Base-by-base conservation (phyloP, 2,888 invertebrate genomes). In the Lasioglossum pauxillum region DNA sequence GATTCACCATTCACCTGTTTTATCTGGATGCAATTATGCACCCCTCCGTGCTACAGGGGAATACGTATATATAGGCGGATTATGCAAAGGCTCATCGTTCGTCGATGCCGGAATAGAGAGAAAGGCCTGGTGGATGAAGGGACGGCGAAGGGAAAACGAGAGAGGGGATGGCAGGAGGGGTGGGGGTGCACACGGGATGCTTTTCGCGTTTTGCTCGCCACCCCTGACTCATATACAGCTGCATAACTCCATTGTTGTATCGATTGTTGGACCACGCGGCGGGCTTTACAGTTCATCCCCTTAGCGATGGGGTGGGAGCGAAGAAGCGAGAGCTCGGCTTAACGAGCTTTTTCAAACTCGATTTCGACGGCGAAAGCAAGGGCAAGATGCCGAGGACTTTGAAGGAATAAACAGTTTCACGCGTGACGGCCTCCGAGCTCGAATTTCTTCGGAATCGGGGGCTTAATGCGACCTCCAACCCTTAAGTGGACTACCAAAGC, bases 11-110 rank as follows among this genome's bases (percentile, higher is more conserved):
- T 93, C 92, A 92, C 93, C 93, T 93, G 93, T 94, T 94, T 94
- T 94, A 93, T 93, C 93, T 92, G 91, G 92, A 94, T 94, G 93
- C 94, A 94, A 94, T 94, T 94, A 94, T 94, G 93, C 94, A 94
- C 94, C 94, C 94, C 90, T 88, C 88, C 35, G 35, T 84, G 86
- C 82, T 88, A 86, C 89, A 89, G 90, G 90, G 69, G 49, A 53
- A 49, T 86, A 88, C 84, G 85, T 89, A 84, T 90, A 86, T 91
- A 91, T 91, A 89, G 92, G 82, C 88, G 93, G 92, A 93, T 93
- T 93, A 93, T 93, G 91, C 93, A 90, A 86, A 89, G 91, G 89
- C 91, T 90, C 91, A 91, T 91, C 89, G 88, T 82, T 90, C 91
- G 91, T 85, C 90, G 80, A 80, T 83, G 82, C 75, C 38, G 75